Percentiles rank a stretch among this genome's conserved stretches.
These are phyloP conservation scores for Drosophila mayaguana DNA, from an alignment of 2,888 invertebrate genomes.

Conservation along the genomic window DNA sequence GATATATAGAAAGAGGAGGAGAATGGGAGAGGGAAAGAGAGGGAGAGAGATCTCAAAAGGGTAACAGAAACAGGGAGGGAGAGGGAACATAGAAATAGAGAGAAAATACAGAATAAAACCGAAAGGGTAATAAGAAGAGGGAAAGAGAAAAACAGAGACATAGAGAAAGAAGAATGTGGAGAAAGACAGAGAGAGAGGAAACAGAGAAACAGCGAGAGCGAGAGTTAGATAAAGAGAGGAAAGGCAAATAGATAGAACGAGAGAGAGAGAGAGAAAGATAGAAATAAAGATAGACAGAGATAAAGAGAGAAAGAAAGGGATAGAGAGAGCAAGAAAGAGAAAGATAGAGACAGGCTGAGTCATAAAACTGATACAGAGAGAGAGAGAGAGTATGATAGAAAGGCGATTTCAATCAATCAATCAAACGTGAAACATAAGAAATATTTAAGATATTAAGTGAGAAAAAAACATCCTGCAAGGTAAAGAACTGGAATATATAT, in stretches of 20 bases:
- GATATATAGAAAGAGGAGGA: too few species aligned
- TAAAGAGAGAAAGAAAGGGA: not conserved
- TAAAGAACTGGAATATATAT: not conserved
- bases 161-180: not conserved
- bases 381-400: not conserved
- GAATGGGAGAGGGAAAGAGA: too few species aligned
- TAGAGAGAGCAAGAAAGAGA: not conserved
- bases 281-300: not conserved
- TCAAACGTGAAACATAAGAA: slow-evolving; percentile 1
- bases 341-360: not conserved
- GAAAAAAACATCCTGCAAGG: too few species aligned
- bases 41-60: too few species aligned
- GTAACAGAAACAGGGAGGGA: too few species aligned
- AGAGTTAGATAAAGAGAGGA: not conserved
- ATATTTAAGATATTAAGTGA: not conserved
- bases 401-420: not conserved
- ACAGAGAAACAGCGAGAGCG: not conserved
- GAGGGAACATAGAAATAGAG: too few species aligned
- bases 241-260: too few species aligned
- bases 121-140: too few species aligned
- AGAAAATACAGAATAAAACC: too few species aligned
- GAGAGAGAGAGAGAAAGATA: not conserved
- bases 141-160: not conserved
- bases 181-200: not conserved
- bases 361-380: not conserved